Evolutionary conservation across 2,888 invertebrate genomes (phyloP), one percentile per base, ranked within the genome.

Genomic region (Drosophila recens): DNA sequence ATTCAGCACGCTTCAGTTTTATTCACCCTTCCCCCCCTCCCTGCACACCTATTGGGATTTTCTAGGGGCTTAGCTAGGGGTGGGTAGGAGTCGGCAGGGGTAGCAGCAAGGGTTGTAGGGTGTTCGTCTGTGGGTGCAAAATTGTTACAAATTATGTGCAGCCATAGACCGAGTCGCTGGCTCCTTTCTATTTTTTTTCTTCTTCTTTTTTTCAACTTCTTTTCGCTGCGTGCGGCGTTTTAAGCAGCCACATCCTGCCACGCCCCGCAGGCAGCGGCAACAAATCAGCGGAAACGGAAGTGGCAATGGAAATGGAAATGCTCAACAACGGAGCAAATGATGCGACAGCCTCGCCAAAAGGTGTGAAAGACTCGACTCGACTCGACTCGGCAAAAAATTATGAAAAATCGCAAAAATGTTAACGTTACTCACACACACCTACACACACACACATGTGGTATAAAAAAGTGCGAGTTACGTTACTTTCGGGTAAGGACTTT

Each of bases 271-370:
- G 61, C 53, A 46, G 62, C 62, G 56, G 72, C 87, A 80, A 83
- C 90, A 90, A 87, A 90, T 87, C 90, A 87, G 88, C 90, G 89
- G 89, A 87, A 89, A 63, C 87, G 87, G 90, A 87, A 87, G 84
- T 89, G 87, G 83, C 83, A 82, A 85, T 87, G 90, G 74, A 82
- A 81, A 82, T 79, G 83, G 89, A 82, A 89, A 89, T 87, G 89
- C 83, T 79, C 78, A 77, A 68, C 80, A 68, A 64, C 74, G 66
- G 68, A 69, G 84, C 75, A 87, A 85, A 88, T 86, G 87, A 83
- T 87, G 88, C 80, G 73, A 69, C 75, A 57, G 40, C 46, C 43
- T 43, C 49, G 63, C 42, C 65, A 64, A 67, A 77, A 88, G 80
- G 77, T 83, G 78, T 76, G 77, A 78, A 84, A 84, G 80, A 71